Conservation (phyloP, 2,113 vertebrate species). For the Saguinus imperator region DNA sequence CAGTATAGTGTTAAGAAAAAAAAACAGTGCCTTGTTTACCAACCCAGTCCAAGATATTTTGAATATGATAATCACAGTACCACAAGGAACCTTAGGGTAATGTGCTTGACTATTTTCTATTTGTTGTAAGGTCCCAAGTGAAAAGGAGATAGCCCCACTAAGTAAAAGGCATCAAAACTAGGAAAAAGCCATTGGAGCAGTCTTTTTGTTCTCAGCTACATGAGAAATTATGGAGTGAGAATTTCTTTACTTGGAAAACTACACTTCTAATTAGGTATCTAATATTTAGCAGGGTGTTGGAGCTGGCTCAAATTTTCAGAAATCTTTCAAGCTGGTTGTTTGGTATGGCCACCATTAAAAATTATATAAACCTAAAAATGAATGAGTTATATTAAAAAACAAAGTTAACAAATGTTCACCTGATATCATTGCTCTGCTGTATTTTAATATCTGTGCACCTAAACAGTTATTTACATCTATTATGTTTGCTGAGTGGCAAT, state of each 20-base stretch:
- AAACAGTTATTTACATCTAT: not conserved
- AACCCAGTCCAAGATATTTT: not conserved
- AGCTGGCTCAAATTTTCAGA: slow-evolving; percentile 32
- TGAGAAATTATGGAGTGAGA: slow-evolving; percentile 14
- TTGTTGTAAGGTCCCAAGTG: not conserved
- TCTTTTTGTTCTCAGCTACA: slow-evolving; percentile 6
- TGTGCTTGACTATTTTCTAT: not conserved
- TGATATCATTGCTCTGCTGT: not conserved
- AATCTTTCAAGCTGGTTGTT: not conserved
- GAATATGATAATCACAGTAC: not conserved
- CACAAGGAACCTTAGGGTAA: not conserved
- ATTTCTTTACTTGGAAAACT: slow-evolving; percentile 9
- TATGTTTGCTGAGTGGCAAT: not conserved
- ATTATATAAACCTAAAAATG: not conserved
- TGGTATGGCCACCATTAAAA: slow-evolving; percentile 35
- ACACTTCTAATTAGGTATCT: not conserved
- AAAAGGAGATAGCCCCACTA: not conserved
- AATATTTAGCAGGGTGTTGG: not conserved
- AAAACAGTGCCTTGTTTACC: not conserved
- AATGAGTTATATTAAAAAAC: slow-evolving; percentile 7
- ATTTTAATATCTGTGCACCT: not conserved
- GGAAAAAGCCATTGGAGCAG: not conserved
- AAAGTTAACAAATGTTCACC: not conserved
- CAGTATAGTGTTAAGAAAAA: not conserved
- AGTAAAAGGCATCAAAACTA: not conserved